phyloP scores from a whole-genome alignment of 2,888 invertebrate genomes.

The Drosophila mayaguana region DNA sequence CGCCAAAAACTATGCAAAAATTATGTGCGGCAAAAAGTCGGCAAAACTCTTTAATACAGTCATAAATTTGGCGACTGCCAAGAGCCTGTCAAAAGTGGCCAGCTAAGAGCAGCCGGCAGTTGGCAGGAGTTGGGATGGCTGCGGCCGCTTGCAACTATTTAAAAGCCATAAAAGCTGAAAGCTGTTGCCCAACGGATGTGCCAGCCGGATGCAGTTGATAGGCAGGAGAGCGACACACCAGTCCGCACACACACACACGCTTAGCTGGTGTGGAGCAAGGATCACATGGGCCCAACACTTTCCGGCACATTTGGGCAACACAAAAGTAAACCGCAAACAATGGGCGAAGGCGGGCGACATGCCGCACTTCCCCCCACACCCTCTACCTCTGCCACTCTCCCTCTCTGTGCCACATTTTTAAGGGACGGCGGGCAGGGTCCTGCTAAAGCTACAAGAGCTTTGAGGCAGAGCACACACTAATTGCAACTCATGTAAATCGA shows the following conservation, averaged over 20 bases:
- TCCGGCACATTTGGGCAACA: slow-evolving; percentile 71
- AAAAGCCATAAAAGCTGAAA: slow-evolving; percentile 80
- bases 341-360: slow-evolving; percentile 38
- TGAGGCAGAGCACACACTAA: slow-evolving; percentile 70
- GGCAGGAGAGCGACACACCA: slow-evolving; percentile 55
- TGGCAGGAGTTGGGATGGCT: neutral
- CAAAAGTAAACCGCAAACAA: slow-evolving; percentile 73
- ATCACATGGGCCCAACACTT: slow-evolving; percentile 57
- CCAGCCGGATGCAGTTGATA: slow-evolving; percentile 74
- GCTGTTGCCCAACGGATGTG: slow-evolving; percentile 71
- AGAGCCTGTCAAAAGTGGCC: slow-evolving; percentile 59
- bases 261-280: slow-evolving; percentile 29
- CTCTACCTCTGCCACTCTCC: no score
- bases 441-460: slow-evolving; percentile 69
- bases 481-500: slow-evolving; percentile 79
- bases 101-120: neutral
- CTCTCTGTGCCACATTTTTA: neutral
- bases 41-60: slow-evolving; percentile 73
- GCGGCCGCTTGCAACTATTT: slow-evolving; percentile 68
- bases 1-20: slow-evolving; percentile 73
- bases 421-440: slow-evolving; percentile 28
- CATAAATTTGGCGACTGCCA: slow-evolving; percentile 76
- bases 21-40: slow-evolving; percentile 55
- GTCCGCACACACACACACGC: neutral
- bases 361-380: neutral